Percentiles rank a stretch among this genome's conserved stretches.
Evolutionary conservation across 2,113 vertebrate genomes (phyloP).

Genomic region (Anoplopoma fimbria): DNA sequence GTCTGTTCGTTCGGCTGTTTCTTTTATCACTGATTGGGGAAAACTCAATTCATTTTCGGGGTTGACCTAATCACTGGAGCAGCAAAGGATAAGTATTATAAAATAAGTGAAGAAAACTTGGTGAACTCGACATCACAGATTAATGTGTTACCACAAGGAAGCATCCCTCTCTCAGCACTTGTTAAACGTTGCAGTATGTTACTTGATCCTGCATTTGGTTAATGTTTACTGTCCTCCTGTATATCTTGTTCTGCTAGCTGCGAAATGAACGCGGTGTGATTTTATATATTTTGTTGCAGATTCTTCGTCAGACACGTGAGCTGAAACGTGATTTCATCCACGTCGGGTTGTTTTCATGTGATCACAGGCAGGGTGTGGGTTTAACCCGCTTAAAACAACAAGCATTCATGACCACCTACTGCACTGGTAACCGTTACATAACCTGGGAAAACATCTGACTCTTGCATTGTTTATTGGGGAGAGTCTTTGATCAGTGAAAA

Average conservation of each 20-base stretch:
- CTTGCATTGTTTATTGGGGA: conserved; percentile 46
- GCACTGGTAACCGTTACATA: conserved; percentile 37
- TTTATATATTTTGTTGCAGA: not conserved
- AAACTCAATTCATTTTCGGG: not conserved
- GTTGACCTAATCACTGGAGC: not conserved
- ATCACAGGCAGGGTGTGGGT: not conserved
- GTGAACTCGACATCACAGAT: not conserved
- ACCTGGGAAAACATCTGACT: conserved; percentile 61
- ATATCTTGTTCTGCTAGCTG: not conserved
- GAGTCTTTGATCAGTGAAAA: conserved; percentile 4
- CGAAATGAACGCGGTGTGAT: not conserved
- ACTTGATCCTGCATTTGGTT: conserved; percentile 19
- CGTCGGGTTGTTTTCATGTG: not conserved
- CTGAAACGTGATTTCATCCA: not conserved
- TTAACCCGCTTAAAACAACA: conserved; percentile 13
- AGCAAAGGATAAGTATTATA: not conserved
- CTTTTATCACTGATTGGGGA: not conserved
- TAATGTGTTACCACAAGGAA: conserved; percentile 26
- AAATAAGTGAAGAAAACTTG: not conserved
- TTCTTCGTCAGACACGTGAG: not conserved
- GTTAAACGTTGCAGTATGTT: not conserved
- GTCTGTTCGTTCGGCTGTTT: not conserved
- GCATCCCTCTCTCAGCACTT: not conserved
- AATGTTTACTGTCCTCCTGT: conserved; percentile 27
- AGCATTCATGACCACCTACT: conserved; percentile 33